Percentiles rank a stretch among this genome's conserved stretches.
Conservation (phyloP, 2,888 invertebrate genomes). For the Microctonus aethiopoides region DNA sequence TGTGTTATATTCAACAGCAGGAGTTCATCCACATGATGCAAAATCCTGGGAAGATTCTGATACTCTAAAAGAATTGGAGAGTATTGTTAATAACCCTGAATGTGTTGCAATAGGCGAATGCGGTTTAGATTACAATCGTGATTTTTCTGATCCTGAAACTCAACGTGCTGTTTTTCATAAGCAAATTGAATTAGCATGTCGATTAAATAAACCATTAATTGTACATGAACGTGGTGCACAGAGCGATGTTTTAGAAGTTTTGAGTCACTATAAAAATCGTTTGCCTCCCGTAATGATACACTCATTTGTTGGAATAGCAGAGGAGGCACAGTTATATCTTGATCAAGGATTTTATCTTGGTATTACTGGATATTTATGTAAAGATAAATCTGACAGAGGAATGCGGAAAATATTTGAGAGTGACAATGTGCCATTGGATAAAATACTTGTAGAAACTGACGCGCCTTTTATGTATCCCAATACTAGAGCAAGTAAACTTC, state of each 20-base stretch:
- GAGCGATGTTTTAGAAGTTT: constrained; percentile 82
- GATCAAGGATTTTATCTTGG: constrained; percentile 89
- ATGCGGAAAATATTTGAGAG: constrained; percentile 85
- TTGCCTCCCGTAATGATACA: constrained; percentile 89
- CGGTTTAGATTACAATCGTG: constrained; percentile 93
- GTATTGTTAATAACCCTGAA: constrained; percentile 83
- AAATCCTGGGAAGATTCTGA: constrained; percentile 81
- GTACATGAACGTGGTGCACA: constrained; percentile 94
- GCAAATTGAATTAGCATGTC: constrained; percentile 88
- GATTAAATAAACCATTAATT: constrained; percentile 86
- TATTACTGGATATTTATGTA: constrained; percentile 86
- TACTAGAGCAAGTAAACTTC: constrained; percentile 91
- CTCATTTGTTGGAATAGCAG: constrained; percentile 90
- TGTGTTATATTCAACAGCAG: constrained; percentile 90
- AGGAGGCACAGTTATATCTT: constrained; percentile 85
- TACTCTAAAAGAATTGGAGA: constrained; percentile 73
- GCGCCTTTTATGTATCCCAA: constrained; percentile 97
- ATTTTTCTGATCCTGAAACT: constrained; percentile 90
- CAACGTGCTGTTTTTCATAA: constrained; percentile 89
- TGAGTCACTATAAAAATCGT: constrained; percentile 69
- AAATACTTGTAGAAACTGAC: constrained; percentile 90
- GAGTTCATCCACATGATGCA: constrained; percentile 93
- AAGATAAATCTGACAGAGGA: constrained; percentile 93
- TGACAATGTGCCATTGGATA: constrained; percentile 84
- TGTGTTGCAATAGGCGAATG: constrained; percentile 96